Base-by-base conservation (phyloP, 2,797 vertebrate species). In the Craterocephalus amniculus region DNA sequence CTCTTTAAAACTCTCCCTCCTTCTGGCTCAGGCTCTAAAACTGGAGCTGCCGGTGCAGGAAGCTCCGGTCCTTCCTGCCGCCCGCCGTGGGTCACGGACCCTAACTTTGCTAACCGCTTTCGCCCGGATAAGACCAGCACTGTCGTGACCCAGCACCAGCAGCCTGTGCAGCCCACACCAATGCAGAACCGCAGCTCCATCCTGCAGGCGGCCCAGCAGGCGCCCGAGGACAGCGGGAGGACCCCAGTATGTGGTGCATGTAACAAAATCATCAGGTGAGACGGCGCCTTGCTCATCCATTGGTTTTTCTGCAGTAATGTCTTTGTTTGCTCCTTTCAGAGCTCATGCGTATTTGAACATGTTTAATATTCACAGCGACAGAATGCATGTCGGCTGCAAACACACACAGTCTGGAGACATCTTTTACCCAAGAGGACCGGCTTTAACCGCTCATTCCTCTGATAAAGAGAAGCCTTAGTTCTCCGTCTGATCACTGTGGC, bases 131-230 rank as follows among this genome's bases (percentile, higher is more conserved):
- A 97, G 90, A 98, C 96, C 0, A 99, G 96, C 91, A 99, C 97
- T 0, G 95, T 98, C 16, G 85, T 99, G 94, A 99, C 97, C 74
- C 96, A 96, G 88, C 96, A 99, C 91, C 95, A 93, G 88, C 96
- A 99, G 92, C 96, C 95, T 0, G 96, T 93, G 76, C 95, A 95
- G 0, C 98, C 94, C 0, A 99, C 98, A 0, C 98, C 98, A 2
- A 95, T 96, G 94, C 94, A 99, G 93, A 98, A 93, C 95, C 97
- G 97, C 84, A 98, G 94, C 92, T 98, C 97, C 89, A 99, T 99
- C 26, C 85, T 99, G 75, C 97, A 98, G 94, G 98, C 98, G 0
- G 98, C 97, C 0, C 96, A 97, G 91, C 96, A 91, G 78, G 80
- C 85, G 0, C 87, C 96, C 0, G 93, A 95, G 14, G 94, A 94